Evolutionary conservation across 2,888 invertebrate species (phyloP).

Genomic region (Apodemia hepburni): DNA sequence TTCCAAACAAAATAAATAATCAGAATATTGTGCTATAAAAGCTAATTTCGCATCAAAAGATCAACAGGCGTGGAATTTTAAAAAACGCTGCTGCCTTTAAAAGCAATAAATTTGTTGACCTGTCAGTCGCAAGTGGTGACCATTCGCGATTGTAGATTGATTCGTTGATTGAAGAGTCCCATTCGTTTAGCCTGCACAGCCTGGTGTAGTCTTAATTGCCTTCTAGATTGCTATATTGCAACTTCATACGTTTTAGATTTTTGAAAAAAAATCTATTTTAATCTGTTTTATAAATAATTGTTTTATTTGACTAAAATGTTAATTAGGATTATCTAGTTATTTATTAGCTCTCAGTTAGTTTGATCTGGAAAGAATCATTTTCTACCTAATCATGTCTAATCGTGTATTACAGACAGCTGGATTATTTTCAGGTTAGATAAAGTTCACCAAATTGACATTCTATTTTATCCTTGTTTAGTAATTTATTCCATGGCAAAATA

Average conservation of each 20-base stretch:
- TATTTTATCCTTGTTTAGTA: no score
- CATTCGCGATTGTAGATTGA: conserved; percentile 76
- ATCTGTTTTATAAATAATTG: background rate
- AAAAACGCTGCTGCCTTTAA: conserved; percentile 55
- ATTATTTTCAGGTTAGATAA: no score
- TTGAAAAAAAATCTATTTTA: background rate
- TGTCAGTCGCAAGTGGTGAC: conserved; percentile 75
- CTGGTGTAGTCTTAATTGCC: conserved; percentile 73
- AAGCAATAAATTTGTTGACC: conserved; percentile 73
- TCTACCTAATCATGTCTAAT: no score
- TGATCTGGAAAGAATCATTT: no score
- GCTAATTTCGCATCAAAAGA: conserved; percentile 30
- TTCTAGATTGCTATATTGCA: conserved; percentile 55
- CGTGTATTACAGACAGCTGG: no score
- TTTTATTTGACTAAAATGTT: no score
- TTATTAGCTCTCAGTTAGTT: no score
- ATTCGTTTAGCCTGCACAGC: conserved; percentile 69
- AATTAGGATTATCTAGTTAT: no score
- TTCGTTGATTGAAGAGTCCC: conserved; percentile 78
- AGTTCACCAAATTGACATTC: no score
- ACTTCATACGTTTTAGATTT: conserved; percentile 12
- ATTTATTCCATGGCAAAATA: no score
- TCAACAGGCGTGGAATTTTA: conserved; percentile 74
- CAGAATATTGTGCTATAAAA: background rate
- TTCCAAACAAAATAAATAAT: no score